Conservation (phyloP, 2,888 invertebrate genomes). For the Hydrotaea cyrtoneurina region DNA sequence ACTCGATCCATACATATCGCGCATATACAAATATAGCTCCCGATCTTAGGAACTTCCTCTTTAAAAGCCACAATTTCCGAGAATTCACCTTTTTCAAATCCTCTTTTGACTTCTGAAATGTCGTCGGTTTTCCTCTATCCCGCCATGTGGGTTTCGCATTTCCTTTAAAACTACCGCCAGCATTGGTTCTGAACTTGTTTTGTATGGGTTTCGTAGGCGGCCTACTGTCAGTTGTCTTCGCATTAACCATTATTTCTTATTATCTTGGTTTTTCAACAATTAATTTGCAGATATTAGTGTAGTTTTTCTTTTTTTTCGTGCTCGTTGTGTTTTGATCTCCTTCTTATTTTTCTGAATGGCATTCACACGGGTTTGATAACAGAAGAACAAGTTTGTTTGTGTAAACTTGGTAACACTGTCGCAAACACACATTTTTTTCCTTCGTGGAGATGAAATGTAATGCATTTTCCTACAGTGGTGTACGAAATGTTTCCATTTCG, state of each 20-base stretch:
- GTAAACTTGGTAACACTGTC: constrained; percentile 37
- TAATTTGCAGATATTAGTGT: not conserved
- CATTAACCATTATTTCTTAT: constrained; percentile 44
- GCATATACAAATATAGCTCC: too few relatives aligned
- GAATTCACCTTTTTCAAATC: constrained; percentile 37
- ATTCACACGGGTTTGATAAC: not conserved
- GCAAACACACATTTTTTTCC: too few relatives aligned
- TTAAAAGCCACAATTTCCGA: too few relatives aligned
- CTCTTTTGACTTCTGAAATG: constrained; percentile 38
- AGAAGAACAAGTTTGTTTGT: not conserved
- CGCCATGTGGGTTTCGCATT: too few relatives aligned
- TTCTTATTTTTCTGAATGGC: not conserved
- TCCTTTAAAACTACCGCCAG: not conserved
- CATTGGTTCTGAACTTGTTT: not conserved
- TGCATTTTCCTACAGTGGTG: too few relatives aligned
- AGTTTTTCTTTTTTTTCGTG: not conserved
- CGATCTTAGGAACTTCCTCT: too few relatives aligned
- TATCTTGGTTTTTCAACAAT: too few relatives aligned
- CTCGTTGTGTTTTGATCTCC: constrained; percentile 38
- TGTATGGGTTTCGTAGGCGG: not conserved
- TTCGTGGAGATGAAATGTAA: too few relatives aligned
- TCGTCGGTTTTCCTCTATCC: constrained; percentile 1
- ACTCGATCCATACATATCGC: too few relatives aligned
- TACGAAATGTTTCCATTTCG: too few relatives aligned
- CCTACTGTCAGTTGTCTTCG: not conserved